Evolutionary conservation across 2,797 vertebrate genomes (phyloP).

Genomic region (Potorous gilbertii): DNA sequence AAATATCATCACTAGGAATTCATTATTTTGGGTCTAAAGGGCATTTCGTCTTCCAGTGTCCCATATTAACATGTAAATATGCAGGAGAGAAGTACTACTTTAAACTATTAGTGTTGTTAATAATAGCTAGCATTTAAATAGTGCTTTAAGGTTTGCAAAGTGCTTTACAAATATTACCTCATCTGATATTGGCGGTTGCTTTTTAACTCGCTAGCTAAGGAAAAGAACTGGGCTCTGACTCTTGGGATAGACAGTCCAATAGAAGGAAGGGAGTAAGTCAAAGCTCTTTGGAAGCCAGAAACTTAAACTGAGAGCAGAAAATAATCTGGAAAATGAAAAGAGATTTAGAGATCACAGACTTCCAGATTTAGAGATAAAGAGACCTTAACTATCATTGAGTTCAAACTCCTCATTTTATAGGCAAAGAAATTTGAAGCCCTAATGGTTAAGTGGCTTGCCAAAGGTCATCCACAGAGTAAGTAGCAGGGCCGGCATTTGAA

Average conservation of each 20-base stretch:
- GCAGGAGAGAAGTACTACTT: neutral
- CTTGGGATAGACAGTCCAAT: neutral
- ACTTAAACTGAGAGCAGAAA: neutral
- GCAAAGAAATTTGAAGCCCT: neutral
- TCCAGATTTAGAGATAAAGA: neutral
- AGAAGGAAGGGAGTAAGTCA: neutral
- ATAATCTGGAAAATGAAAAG: neutral
- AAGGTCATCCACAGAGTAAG: neutral
- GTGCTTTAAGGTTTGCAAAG: neutral
- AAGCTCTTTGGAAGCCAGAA: neutral
- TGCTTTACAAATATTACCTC: neutral
- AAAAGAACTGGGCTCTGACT: neutral
- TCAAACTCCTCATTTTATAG: neutral
- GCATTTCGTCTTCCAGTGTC: neutral
- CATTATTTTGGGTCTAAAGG: neutral
- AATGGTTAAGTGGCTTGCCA: neutral
- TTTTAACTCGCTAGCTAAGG: neutral
- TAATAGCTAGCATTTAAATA: neutral
- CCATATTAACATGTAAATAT: neutral
- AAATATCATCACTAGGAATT: conserved; percentile 9
- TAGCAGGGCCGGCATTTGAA: neutral
- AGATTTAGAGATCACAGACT: neutral
- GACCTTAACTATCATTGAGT: neutral
- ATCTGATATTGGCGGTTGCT: neutral
- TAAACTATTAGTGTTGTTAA: neutral